Base-by-base conservation (phyloP, 92 coral and sea anemone species). In the Metridium senile region DNA sequence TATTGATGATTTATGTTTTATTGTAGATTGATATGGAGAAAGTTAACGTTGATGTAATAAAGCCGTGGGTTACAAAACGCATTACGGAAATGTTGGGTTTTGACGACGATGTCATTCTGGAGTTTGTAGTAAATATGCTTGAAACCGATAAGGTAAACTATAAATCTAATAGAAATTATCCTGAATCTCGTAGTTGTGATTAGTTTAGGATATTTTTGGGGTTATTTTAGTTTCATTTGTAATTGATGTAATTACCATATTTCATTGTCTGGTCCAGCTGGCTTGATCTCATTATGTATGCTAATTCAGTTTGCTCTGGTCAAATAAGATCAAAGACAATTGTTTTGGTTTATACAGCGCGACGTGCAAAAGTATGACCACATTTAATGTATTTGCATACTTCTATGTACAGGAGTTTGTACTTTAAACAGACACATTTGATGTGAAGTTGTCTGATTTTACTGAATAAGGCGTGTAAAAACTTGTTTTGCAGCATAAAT, bases 31-130 rank as follows among this genome's bases (percentile, higher is more conserved):
- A 94, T 71, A 94, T 94, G 98, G 98, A 94, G 51, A 94, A 94
- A 76, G 93, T 94, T 0, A 93, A 89, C 70, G 35, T 94, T 34
- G 98, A 94, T 72, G 92, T 93, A 4, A 77, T 94, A 6, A 94
- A 94, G 58, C 98, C 98, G 19, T 94, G 98, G 98, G 86, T 94
- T 33, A 92, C 97, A 20, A 92, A 94, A 77, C 88, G 93, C 51
- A 84, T 94, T 45, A 92, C 94, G 26, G 98, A 94, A 46, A 88
- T 94, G 35, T 78, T 94, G 22, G 98, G 98, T 17, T 83, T 88
- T 74, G 98, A 94, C 39, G 98, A 94, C 81, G 98, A 94, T 78
- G 98, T 94, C 1, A 89, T 94, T 32, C 69, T 94, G 74, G 97
- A 94, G 81, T 94, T 86, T 75, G 86, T 94, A 22, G 82, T 92